Conservation (phyloP, 2,113 vertebrate genomes). For the Solea solea region DNA sequence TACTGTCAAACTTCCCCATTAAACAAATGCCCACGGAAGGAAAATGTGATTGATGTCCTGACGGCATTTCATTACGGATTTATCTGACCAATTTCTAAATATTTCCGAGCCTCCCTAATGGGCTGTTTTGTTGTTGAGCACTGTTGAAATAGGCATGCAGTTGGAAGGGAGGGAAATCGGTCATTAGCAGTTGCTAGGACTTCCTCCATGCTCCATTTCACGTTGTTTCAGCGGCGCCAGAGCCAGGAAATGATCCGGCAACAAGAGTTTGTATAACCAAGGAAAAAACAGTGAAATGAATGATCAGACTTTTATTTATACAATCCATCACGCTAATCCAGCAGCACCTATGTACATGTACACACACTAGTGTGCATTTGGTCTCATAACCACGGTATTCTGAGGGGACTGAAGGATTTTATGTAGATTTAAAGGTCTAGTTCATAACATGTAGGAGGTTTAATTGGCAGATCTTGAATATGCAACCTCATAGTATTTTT, state of each 20-base stretch:
- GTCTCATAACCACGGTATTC: conserved; percentile 18
- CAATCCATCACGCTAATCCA: conserved; percentile 54
- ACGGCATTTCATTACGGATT: conserved; percentile 46
- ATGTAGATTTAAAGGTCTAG: conserved; percentile 24
- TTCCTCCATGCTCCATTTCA: conserved; percentile 66
- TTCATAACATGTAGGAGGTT: no score
- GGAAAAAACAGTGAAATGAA: conserved; percentile 52
- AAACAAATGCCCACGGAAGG: conserved; percentile 11
- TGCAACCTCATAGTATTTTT: no score
- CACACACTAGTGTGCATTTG: conserved; percentile 9
- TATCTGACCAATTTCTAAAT: conserved; percentile 53
- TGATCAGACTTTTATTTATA: conserved; percentile 45
- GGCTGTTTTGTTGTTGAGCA: conserved; percentile 56
- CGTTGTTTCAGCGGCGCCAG: conserved; percentile 47
- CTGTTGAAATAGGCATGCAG: conserved; percentile 53
- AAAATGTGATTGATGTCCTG: conserved; percentile 33
- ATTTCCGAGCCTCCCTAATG: conserved; percentile 51
- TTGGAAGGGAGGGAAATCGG: conserved; percentile 64
- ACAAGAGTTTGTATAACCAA: conserved; percentile 47
- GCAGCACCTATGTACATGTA: conserved; percentile 13
- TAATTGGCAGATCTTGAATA: no score
- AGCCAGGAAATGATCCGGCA: conserved; percentile 61
- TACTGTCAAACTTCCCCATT: conserved; percentile 31
- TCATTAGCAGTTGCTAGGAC: conserved; percentile 61
- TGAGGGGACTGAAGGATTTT: conserved; percentile 23